Base-by-base conservation (phyloP, 2,888 invertebrate genomes). In the Synanthedon andrenaeformis region DNA sequence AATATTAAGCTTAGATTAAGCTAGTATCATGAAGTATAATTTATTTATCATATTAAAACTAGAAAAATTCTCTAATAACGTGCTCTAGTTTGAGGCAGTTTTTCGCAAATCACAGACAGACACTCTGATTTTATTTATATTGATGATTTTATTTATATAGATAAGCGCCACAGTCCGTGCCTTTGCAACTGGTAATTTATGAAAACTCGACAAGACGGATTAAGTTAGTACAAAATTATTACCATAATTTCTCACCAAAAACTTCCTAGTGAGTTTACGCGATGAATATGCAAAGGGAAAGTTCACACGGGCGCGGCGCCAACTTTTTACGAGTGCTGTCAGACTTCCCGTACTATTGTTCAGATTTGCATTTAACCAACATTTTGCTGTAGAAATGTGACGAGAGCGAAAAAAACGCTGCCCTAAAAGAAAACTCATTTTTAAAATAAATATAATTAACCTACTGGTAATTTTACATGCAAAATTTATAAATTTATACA, bases 171-270 rank as follows among this genome's bases (percentile, higher is more conserved):
- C 67, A 71, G 65, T 69, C 71, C 73, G 59, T 69, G 65, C 58
- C 61, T 62, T 66, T 67, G 71, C 69, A 70, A 68, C 67, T 66
- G 62, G 65, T 72, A 78, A 77, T 77, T 80, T 74, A 76, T 75
- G 69, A 77, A 76, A 77, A 66, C 72, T 65, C 65, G 65, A 57
- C 61, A 79, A 80, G 82, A 79, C 72, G 76, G 76, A 81, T 80
- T 74, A 77, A 81, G 78, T 82, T 82, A 74, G 76, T 75, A 77
- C 79, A 79, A 82, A 82, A 81, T 82, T 79, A 82, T 83, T 82
- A 81, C 77, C 77, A 82, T 83, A 82, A 85, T 85, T 83, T 81
- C 82, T 77, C 81, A 82, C 82, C 83, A 76, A 80, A 81, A 83
- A 82, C 82, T 84, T 84, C 79, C 79, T 70, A 78, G 75, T 77